Evolutionary conservation across 2,797 vertebrate genomes (phyloP), one percentile per base, ranked within the genome.

Genomic region (Myotis planiceps): DNA sequence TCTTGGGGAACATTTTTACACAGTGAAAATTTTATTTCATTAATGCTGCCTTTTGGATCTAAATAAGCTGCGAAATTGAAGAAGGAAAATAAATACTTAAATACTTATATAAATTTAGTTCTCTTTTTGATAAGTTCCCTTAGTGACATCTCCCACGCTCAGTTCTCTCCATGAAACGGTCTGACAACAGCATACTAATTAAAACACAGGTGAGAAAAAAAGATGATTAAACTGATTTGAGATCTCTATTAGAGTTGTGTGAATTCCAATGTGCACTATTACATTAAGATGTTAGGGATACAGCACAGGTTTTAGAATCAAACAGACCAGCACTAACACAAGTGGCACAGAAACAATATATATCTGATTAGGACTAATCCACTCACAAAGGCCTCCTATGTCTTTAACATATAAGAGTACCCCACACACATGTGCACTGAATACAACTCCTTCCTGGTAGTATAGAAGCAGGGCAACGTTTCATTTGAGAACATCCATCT

Each of bases 1-100:
- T 42, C 42, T 92, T 34, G 78, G 27, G 76, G 34, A 80, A 69
- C 2, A 39, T 55, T 94, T 95, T n/a, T 85, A 63, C 25, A 90
- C 25, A 71, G 18, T 68, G 51, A 75, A 82, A 93, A 71, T 23
- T 78, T 94, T 96, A 90, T 91, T 92, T 96, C 42, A 95, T 25
- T 89, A 89, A 83, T 65, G 83, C 47, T 92, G 60, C 34, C 37
- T 58, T 87, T 95, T 51, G 42, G 7, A 92, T 89, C 32, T 58
- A 89, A 66, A 66, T 39, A 96, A 91, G 5, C 65, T 87, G 9
- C 65, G 16, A 92, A 83, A 90, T 14, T 71, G 32, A 92, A 75
- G 9, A 68, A 45, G 42, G 25, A 92, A 95, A 82, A 60, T 16
- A 58, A 27, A 65, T 29, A 29, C 4, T 80, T 79, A 49, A 82